Evolutionary conservation across 1,140 invertebrate species (phyloP), one percentile per base, ranked within the genome.

Genomic region (Hetaerina americana): DNA sequence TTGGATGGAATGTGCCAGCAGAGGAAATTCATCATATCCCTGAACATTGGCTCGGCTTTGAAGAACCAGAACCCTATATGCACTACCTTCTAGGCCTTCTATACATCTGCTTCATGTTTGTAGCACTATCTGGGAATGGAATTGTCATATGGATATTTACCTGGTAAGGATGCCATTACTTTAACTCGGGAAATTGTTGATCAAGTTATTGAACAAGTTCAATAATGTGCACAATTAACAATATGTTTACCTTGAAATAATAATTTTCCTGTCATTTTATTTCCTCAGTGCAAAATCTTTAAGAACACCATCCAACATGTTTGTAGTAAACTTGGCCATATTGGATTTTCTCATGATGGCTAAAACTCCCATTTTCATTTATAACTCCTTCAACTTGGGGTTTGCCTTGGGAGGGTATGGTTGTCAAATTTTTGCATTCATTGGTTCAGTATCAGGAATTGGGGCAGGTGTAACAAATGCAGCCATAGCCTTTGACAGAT

Each of bases 101-200:
- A 74, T 96, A 95, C 77, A 86, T 89, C 27, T 84, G 90, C 67
- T 91, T 95, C 72, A 92, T 91, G 22, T 85, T 92, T 49, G 85
- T 90, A 26, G 86, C 92, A 3, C 81, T 93, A 0, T 78, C 89
- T 1, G 94, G 94, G 73, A 96, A 96, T 80, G 91, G 93, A 28
- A 82, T 95, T 24, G 94, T 96, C 73, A 88, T 96, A 75, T 96
- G 91, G 86, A 89, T 96, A 74, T 96, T 96, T 80, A 86, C 87
- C 72, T 86, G 90, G 86, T 92, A 82, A 86, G 86, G 70, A 28
- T n/a, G n/a, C n/a, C n/a, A n/a, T n/a, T n/a, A n/a, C n/a, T n/a
- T n/a, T n/a, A n/a, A n/a, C n/a, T n/a, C n/a, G n/a, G 49, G 12
- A 12, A 12, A 57, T 57, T 57, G 49, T 57, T 57, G 12, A 57